Percentiles rank a stretch among this genome's conserved stretches.
These are phyloP conservation scores for Heterocephalus glaber DNA, from an alignment of 2,113 vertebrate species.

Conservation along the genomic window DNA sequence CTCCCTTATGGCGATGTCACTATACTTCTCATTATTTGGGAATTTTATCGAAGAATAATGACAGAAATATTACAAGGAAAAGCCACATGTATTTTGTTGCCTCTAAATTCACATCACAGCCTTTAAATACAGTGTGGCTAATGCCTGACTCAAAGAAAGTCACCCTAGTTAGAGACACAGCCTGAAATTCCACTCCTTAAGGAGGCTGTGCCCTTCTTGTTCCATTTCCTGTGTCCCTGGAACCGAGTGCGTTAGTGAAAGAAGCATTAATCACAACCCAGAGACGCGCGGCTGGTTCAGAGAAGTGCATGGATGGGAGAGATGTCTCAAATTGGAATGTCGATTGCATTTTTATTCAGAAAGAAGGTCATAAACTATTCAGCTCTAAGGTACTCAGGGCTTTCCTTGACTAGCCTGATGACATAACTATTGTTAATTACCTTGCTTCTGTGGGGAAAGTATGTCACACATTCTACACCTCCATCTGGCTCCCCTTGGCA, in stretches of 20 bases:
- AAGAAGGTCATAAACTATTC: conserved; percentile 7
- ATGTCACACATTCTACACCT: conserved; percentile 8
- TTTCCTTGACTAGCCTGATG: conserved; percentile 22
- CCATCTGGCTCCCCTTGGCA: conserved; percentile 54
- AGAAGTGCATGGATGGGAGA: neutral
- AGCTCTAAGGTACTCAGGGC: neutral
- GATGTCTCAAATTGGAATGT: neutral
- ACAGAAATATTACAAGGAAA: neutral
- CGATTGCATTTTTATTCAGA: conserved; percentile 19
- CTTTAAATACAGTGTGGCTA: neutral
- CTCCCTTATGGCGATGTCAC: neutral
- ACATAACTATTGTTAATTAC: conserved; percentile 61
- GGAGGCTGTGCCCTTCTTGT: neutral
- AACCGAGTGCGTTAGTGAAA: neutral
- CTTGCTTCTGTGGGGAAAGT: conserved; percentile 49
- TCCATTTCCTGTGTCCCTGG: conserved; percentile 1
- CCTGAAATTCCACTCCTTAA: neutral
- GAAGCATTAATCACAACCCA: conserved; percentile 28
- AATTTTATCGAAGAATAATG: neutral
- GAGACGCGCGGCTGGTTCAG: neutral
- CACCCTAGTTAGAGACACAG: neutral
- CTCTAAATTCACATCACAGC: neutral
- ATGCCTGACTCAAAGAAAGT: neutral
- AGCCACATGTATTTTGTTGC: neutral
- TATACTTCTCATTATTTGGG: neutral